Percentiles rank a stretch among this genome's conserved stretches.
These are phyloP conservation scores for Ursus arctos DNA, from an alignment of 2,113 vertebrate species.

Conservation along the genomic window DNA sequence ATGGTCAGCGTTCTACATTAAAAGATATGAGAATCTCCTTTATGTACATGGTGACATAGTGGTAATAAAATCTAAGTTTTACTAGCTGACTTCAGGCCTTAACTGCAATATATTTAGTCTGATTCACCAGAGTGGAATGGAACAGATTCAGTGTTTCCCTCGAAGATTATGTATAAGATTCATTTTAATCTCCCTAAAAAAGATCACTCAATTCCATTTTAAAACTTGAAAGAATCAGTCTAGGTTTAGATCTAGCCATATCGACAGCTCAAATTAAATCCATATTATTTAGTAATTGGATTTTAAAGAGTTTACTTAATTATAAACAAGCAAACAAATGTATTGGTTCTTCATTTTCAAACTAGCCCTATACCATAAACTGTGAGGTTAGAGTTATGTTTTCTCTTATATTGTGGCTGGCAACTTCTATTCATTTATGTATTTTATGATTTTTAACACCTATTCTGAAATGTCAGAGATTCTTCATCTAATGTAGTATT, in stretches of 20 bases:
- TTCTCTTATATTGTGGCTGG: neutral
- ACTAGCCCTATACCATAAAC: neutral
- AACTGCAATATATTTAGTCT: neutral
- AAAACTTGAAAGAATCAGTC: neutral
- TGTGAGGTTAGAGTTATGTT: neutral
- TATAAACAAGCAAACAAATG: slow-evolving; percentile 8
- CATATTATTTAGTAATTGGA: neutral
- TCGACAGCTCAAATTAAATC: neutral
- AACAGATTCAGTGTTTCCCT: neutral
- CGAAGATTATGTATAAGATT: neutral
- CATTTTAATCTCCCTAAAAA: slow-evolving; percentile 25
- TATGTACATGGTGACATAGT: neutral
- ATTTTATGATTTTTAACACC: neutral
- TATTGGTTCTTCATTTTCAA: slow-evolving; percentile 12
- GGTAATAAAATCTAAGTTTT: slow-evolving; percentile 45
- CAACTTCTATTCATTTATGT: neutral
- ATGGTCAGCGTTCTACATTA: neutral
- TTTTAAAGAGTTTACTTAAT: slow-evolving; percentile 32
- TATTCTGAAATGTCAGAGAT: neutral
- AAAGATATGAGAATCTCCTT: neutral
- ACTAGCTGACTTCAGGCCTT: neutral
- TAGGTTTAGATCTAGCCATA: neutral
- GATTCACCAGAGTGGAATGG: slow-evolving; percentile 39
- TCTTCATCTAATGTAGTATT: neutral
- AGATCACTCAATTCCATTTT: neutral